phyloP scores from a whole-genome alignment of 2,888 invertebrate species.

The Melitaea athalia region DNA sequence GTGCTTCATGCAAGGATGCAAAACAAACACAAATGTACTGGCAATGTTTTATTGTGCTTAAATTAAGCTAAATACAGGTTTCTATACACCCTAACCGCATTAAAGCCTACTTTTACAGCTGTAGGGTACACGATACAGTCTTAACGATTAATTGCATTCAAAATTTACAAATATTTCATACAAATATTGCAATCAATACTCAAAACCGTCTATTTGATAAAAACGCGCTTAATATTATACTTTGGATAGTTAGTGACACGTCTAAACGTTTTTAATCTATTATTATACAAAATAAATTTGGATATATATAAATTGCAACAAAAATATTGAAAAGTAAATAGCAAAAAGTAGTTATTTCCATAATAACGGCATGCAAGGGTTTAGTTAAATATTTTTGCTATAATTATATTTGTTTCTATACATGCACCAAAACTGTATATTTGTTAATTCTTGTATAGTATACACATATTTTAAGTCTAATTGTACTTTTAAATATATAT shows the following conservation, averaged over 20 bases:
- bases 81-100: conserved; percentile 31
- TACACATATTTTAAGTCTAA: not conserved
- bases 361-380: conserved; percentile 20
- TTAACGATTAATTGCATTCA: not conserved
- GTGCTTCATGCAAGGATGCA: conserved; percentile 57
- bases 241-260: conserved; percentile 28
- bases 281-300: conserved; percentile 5
- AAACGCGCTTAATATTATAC: conserved; percentile 12
- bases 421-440: not conserved
- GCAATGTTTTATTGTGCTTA: conserved; percentile 60
- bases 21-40: conserved; percentile 65
- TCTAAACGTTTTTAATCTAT: not conserved
- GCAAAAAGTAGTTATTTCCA: conserved; percentile 22
- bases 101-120: conserved; percentile 37
- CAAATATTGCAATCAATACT: not conserved
- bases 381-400: not conserved
- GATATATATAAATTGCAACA: not conserved
- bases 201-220: not conserved
- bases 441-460: too few relatives aligned
- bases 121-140: not conserved
- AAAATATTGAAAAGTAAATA: not conserved
- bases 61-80: conserved; percentile 38
- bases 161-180: not conserved
- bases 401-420: not conserved
- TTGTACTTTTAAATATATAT: too few relatives aligned